Evolutionary conservation across 2,797 vertebrate species (phyloP), one percentile per base, ranked within the genome.

Genomic region (Lacerta bilineata): DNA sequence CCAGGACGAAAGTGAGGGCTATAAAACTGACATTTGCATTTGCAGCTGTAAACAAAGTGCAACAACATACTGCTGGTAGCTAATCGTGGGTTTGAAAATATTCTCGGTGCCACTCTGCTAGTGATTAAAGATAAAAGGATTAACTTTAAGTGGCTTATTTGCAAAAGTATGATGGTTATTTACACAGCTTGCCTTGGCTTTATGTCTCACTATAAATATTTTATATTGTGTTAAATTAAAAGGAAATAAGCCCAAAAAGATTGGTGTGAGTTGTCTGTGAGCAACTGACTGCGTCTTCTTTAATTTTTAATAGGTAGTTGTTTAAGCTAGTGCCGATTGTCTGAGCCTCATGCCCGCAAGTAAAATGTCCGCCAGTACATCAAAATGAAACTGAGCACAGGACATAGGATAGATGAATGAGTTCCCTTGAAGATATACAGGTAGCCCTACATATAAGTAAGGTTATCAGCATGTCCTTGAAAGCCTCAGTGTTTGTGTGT

Each of bases 191-290:
- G 13, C 80, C 83, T 25, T 87, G n/a, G 39, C n/a, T 78, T 84
- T 92, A 41, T 39, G 6, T 46, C 87, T 8, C 0, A 0, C 13
- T 82, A 61, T 72, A 87, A 84, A 46, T 86, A 87, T 23, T 61
- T 91, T 18, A 27, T 69, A n/a, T 86, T 72, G 23, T 87, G 86
- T 92, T 91, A 1, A 71, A 84, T 86, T 80, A 83, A 66, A 41
- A 75, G 80, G n/a, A 1, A 27, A 77, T 76, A 81, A 90, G 76
- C 20, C 84, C 85, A 29, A 64, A 84, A 7, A 81, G 50, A 83
- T 36, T 6, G 83, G 23, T 89, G 80, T 0, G 5, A 71, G 25
- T 85, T 36, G 23, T 76, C 8, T 68, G 84, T 88, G 85, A 78
- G 69, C 72, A 64, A 1, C 4, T 89, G 87, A 39, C 25, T 69